Conservation (phyloP, 2,888 invertebrate species). For the Rotaria sp. region DNA sequence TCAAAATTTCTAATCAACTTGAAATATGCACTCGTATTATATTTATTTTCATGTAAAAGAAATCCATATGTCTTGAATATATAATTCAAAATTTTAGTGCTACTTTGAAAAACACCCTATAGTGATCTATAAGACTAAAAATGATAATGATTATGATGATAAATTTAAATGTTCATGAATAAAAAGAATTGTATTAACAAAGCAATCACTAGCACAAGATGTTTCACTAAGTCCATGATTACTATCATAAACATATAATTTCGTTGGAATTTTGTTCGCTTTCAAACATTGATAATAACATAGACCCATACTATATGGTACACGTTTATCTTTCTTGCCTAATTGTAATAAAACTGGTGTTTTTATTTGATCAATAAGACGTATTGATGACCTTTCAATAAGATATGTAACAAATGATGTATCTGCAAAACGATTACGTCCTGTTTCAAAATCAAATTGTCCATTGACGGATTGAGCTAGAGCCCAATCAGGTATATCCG, state of each 20-base stretch:
- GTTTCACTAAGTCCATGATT: constrained; percentile 8
- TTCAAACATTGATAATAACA: constrained; percentile 34
- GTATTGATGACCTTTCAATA: constrained; percentile 29
- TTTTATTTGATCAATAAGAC: constrained; percentile 33
- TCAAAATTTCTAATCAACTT: no score
- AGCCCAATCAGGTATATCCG: constrained; percentile 40
- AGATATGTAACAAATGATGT: not conserved
- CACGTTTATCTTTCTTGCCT: constrained; percentile 36
- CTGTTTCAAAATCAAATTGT: constrained; percentile 34
- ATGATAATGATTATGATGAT: not conserved
- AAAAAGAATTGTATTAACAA: constrained; percentile 13
- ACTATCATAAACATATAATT: constrained; percentile 28
- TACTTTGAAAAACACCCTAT: no score
- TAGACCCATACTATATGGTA: constrained; percentile 35
- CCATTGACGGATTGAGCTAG: constrained; percentile 13
- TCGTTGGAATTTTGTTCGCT: constrained; percentile 33
- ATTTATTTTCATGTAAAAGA: no score
- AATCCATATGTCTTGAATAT: no score
- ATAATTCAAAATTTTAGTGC: no score
- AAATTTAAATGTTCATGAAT: constrained; percentile 1
- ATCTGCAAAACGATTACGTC: not conserved
- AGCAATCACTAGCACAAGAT: not conserved
- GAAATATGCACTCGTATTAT: no score
- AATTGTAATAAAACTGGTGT: constrained; percentile 36
- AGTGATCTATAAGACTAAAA: no score